Conservation (phyloP, 2,888 invertebrate genomes). For the Pimpla rufipes region DNA sequence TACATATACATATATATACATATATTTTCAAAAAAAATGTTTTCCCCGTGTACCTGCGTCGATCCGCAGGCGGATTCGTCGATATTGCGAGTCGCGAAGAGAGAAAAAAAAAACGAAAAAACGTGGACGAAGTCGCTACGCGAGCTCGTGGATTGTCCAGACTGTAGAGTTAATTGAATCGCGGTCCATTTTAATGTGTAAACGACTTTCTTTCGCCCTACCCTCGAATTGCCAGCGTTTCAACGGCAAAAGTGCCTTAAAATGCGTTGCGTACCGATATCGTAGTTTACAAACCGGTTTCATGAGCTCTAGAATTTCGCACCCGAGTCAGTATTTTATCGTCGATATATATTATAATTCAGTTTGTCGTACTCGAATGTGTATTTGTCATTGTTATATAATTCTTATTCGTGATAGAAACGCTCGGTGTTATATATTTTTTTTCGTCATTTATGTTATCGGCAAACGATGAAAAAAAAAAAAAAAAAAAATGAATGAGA, state of each 20-base stretch:
- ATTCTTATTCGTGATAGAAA: neutral
- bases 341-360: constrained; percentile 32
- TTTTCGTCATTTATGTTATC: neutral
- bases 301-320: constrained; percentile 21
- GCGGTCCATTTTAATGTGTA: constrained; percentile 51
- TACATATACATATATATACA: neutral
- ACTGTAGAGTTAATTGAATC: constrained; percentile 50
- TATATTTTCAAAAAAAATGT: constrained; percentile 16
- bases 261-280: constrained; percentile 26
- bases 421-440: constrained; percentile 16
- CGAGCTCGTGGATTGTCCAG: neutral
- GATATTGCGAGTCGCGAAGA: neutral
- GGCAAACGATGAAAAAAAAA: neutral
- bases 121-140: neutral
- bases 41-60: constrained; percentile 5
- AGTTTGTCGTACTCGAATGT: constrained; percentile 27
- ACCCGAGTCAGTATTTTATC: constrained; percentile 47
- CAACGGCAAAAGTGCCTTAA: constrained; percentile 42
- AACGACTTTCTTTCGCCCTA: neutral
- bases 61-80: constrained; percentile 64
- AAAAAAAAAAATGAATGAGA: neutral
- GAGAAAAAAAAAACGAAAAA: no score
- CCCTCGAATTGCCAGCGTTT: constrained; percentile 29
- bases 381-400: constrained; percentile 13
- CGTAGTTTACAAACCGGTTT: constrained; percentile 1